A percentile compares a stretch with the other conserved stretches of the same genome.
phyloP scores from a whole-genome alignment of 2,888 invertebrate species.

The Nomada fucata region DNA sequence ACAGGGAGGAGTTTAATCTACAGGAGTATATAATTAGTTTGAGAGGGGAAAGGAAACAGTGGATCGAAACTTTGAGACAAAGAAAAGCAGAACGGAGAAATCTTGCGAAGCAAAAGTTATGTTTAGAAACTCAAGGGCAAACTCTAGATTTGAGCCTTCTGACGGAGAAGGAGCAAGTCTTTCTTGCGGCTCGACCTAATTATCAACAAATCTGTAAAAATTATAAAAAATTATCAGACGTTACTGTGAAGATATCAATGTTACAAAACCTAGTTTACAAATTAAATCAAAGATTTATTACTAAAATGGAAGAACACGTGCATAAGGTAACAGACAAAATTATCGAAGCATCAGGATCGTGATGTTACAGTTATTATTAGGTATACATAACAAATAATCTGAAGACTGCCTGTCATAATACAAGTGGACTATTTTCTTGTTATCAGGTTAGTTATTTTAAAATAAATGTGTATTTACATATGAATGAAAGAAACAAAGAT shows the following conservation, averaged over 20 bases:
- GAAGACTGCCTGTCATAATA: background rate
- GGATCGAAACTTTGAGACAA: slow-evolving; percentile 69
- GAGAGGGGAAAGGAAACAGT: slow-evolving; percentile 71
- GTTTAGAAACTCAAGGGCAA: slow-evolving; percentile 52
- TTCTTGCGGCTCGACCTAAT: slow-evolving; percentile 69
- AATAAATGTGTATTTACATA: slow-evolving; percentile 34
- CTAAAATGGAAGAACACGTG: slow-evolving; percentile 62
- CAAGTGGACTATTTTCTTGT: background rate
- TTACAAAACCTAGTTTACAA: slow-evolving; percentile 52
- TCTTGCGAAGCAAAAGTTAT: slow-evolving; percentile 48
- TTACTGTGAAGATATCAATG: slow-evolving; percentile 50
- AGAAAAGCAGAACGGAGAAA: slow-evolving; percentile 61
- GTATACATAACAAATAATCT: slow-evolving; percentile 16
- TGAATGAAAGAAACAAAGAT: slow-evolving; percentile 18
- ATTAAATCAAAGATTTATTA: slow-evolving; percentile 62
- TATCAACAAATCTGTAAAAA: slow-evolving; percentile 69
- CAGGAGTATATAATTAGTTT: slow-evolving; percentile 70
- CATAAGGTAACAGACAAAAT: slow-evolving; percentile 53
- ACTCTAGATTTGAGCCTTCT: slow-evolving; percentile 67
- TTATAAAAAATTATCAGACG: slow-evolving; percentile 60
- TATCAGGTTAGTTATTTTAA: background rate
- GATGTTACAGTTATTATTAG: background rate
- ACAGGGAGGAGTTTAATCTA: slow-evolving; percentile 68
- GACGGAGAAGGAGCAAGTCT: slow-evolving; percentile 68
- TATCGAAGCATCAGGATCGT: slow-evolving; percentile 50